Percentiles rank a stretch among this genome's conserved stretches.
phyloP scores from a whole-genome alignment of 2,113 vertebrate species.

The Macrotis lagotis region DNA sequence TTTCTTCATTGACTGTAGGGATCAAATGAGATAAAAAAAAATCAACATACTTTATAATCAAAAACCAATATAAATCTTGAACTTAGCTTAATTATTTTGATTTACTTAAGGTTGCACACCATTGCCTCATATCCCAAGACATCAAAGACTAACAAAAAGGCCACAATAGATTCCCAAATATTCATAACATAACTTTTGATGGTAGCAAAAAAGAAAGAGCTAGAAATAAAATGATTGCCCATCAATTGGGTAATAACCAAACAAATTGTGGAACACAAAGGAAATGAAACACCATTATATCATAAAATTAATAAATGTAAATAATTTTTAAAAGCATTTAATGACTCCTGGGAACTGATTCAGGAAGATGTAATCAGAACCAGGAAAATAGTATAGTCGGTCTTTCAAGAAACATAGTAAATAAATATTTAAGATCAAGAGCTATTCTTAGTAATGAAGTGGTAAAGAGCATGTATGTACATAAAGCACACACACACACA shows the following conservation, averaged over 20 bases:
- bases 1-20: not conserved
- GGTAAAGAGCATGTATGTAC: no score
- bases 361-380: no score
- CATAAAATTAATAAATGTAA: not conserved
- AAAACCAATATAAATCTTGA: not conserved
- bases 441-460: no score
- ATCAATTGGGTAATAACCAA: not conserved
- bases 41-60: not conserved
- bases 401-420: no score
- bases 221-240: not conserved
- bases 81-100: not conserved
- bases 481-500: no score
- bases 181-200: not conserved
- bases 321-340: not conserved
- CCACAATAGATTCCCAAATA: not conserved
- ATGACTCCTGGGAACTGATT: no score
- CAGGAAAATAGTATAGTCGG: no score
- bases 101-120: not conserved
- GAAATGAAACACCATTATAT: not conserved
- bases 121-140: not conserved
- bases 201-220: not conserved
- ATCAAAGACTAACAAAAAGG: no score
- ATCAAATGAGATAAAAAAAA: constrained; percentile 27
- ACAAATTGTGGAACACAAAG: not conserved
- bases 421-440: no score